Evolutionary conservation across 2,888 invertebrate genomes (phyloP).

Genomic region (Acanthoscelides obtectus): DNA sequence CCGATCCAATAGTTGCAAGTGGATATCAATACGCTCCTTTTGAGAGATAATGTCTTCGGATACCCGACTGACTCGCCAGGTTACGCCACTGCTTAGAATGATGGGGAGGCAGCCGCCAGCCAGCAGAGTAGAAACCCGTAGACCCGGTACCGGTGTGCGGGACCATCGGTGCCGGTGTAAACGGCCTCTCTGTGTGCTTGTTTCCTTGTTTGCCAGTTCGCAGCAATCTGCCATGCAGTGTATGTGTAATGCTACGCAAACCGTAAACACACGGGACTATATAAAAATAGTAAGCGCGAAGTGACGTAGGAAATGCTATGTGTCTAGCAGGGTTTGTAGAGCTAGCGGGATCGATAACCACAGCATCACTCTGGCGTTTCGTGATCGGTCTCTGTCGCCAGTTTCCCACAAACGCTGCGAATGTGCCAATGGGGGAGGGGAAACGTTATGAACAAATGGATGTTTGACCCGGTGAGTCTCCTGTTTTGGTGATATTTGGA

Average conservation of each 20-base stretch:
- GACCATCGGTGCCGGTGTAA: neutral
- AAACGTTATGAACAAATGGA: neutral
- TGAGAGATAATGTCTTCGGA: too few relatives aligned
- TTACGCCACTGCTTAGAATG: neutral
- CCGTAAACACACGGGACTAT: neutral
- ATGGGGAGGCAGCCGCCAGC: neutral
- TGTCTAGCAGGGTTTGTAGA: neutral
- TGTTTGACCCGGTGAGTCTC: neutral
- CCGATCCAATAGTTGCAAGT: too few relatives aligned
- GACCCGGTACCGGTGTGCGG: neutral
- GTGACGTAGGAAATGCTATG: neutral
- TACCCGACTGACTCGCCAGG: too few relatives aligned
- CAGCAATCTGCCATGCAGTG: neutral
- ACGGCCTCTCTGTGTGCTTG: neutral
- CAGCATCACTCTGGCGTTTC: neutral
- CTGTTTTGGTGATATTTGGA: too few relatives aligned
- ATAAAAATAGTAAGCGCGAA: neutral
- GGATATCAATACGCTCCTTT: too few relatives aligned
- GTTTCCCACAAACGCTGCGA: neutral
- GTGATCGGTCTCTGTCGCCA: neutral
- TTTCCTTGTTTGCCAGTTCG: neutral
- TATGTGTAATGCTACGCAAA: neutral
- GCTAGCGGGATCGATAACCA: neutral
- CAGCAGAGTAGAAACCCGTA: neutral
- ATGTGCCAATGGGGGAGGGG: neutral